Evolutionary conservation across 2,113 vertebrate genomes (phyloP), one percentile per base, ranked within the genome.

Genomic region (Ursus arctos): DNA sequence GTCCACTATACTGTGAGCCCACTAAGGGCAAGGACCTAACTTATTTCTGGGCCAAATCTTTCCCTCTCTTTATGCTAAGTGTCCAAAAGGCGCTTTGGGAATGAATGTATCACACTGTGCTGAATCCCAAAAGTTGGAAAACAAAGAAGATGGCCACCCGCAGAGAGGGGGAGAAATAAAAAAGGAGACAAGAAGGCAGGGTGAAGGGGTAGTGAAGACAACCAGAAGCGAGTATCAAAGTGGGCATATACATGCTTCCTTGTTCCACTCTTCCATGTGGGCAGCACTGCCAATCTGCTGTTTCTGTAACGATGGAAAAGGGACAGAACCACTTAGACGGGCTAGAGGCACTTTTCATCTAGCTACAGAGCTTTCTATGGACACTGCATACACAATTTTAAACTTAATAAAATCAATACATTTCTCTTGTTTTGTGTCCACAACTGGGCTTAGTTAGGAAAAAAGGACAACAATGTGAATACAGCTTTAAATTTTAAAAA

Each of bases 61-160:
- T 69, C 26, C 61, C 72, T 83, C 36, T 28, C 36, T 80, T 6
- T 43, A 47, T 36, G 26, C 74, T 21, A 88, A 4, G 55, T 81
- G 16, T 53, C 21, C 61, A 55, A 72, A 33, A 53, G 10, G 14
- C 40, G 19, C 31, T 85, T 71, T 49, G 18, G 76, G 36, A 95
- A 84, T 47, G 15, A 81, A 57, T 43, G 21, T 53, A 88, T 26
- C 61, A 43, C 89, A 74, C 13, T 43, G 26, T n/a, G 31, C 4
- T 81, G 65, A 77, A 85, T 85, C 28, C 19, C 81, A 94, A 88
- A 95, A 80, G 72, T 33, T 53, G 22, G 31, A 95, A 88, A 94
- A 26, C n/a, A 72, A 82, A 79, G n/a, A 94, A 36, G 18, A 61
- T 9, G 47, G 67, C 2, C 10, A 63, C n/a, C 74, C 69, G 43